Evolutionary conservation across 1,140 invertebrate genomes (phyloP), one percentile per base, ranked within the genome.

Genomic region (Diachasma alloeum): DNA sequence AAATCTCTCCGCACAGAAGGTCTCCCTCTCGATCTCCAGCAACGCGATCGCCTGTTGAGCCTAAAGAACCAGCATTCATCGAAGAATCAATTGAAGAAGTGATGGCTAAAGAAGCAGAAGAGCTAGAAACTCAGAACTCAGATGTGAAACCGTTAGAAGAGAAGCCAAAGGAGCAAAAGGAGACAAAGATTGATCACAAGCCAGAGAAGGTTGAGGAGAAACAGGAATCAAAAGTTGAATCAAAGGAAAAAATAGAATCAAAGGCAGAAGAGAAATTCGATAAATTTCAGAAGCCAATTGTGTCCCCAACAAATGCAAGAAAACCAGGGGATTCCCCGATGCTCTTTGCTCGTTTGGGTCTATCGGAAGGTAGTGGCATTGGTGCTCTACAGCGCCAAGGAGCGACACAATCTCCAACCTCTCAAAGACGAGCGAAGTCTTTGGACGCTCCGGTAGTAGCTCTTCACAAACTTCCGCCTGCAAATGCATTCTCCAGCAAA

Each of bases 401-500:
- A 81, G 93, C 94, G 11, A 91, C 91, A 0, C 93, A 94, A 77
- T 95, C 94, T 4, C 94, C 94, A 19, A 93, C 93, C 11, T 88
- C 93, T 19, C 93, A 94, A 76, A 90, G 95, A 77, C 91, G 95
- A 81, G 93, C 95, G 0, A 95, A 96, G 86, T 96, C 95, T 75
- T 89, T 96, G 78, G 95, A 96, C 84, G 94, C 95, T 17, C 94
- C 95, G 10, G 93, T 96, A 56, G 95, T 96, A 82, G 93, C 94
- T 17, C 84, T 96, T 22, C 93, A 94, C 86, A 91, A 92, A 81
- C 87, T 96, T 72, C 95, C 95, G 26, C 93, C 94, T n/a, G 93
- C 94, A 82, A 95, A 95, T 87, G 94, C 95, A 0, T 96, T 96
- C 88, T 96, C 95, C 0, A 95, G 94, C 73, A 96, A 96, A 87